phyloP scores from a whole-genome alignment of 2,888 invertebrate genomes.

The Epistrophella euchroma region DNA sequence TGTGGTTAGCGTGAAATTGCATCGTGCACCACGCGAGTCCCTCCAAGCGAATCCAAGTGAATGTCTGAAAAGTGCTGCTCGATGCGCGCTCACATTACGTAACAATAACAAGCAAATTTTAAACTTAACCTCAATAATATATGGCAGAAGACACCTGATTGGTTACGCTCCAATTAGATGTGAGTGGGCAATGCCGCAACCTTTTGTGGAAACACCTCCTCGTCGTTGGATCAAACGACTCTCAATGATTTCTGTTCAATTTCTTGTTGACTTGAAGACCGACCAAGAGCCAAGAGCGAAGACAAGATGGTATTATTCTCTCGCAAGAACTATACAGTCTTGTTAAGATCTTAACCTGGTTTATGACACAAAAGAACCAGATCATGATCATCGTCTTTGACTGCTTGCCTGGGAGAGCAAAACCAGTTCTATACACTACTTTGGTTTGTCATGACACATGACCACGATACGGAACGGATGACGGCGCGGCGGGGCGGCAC shows the following conservation, averaged over 20 bases:
- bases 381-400: constrained; percentile 59
- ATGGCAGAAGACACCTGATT: constrained; percentile 72
- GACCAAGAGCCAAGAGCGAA: not conserved
- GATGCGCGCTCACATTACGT: constrained; percentile 55
- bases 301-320: constrained; percentile 21
- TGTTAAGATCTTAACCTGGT: constrained; percentile 51
- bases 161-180: constrained; percentile 73
- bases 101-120: constrained; percentile 64
- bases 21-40: constrained; percentile 71
- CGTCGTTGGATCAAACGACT: constrained; percentile 23
- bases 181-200: constrained; percentile 54
- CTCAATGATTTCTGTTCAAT: constrained; percentile 3
- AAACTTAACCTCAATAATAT: constrained; percentile 73
- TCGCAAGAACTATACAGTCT: constrained; percentile 33
- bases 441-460: constrained; percentile 54
- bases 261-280: constrained; percentile 2
- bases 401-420: constrained; percentile 7
- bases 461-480: constrained; percentile 46
- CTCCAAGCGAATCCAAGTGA: constrained; percentile 71
- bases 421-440: constrained; percentile 55
- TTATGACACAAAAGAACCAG: constrained; percentile 71
- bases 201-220: constrained; percentile 32
- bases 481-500: constrained; percentile 8
- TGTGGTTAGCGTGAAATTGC: constrained; percentile 68
- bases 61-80: constrained; percentile 39